Base-by-base conservation (phyloP, 2,797 vertebrate species). In the Sylvia borin region DNA sequence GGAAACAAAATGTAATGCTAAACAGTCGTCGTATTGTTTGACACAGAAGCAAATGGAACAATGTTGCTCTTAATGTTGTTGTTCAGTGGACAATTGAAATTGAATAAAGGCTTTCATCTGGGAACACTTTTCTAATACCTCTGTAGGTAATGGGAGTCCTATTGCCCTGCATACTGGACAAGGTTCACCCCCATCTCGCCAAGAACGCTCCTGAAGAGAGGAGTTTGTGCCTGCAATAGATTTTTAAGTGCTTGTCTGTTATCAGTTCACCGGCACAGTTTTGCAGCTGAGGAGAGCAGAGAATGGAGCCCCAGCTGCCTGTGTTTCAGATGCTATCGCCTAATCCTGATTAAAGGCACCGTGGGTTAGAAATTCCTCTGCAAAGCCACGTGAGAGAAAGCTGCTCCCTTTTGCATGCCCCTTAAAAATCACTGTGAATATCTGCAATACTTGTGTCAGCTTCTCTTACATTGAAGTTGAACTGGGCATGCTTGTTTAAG, bases 31-130 rank as follows among this genome's bases (percentile, higher is more conserved):
- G 55, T 88, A 86, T 96, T 98, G 95, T 98, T 98, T 93, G 85
- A 97, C 96, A 97, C 97, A 97, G 98, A 98, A 98, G 98, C 97
- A 96, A 96, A 94, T 32, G 89, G 81, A 97, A 94, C 78, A 96
- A 91, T 75, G 81, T 71, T 84, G 58, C 85, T 87, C 78, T 97
- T 97, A 97, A 95, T 90, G 95, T 88, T 97, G 98, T 92, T 96
- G 91, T 97, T 92, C 92, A 96, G 96, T 74, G 75, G 97, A 97
- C 97, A 98, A 97, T 92, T 93, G 94, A 92, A 96, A 97, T 91
- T 97, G 96, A 96, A 97, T 97, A 98, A 98, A 97, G 90, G 91
- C 88, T 98, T 97, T 98, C 98, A 98, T 93, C 96, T 97, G 97
- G 96, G 94, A 96, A 51, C 91, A 93, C 90, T 97, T 98, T 96